These are phyloP conservation scores for Ormyrus pomaceus DNA, from an alignment of 2,888 invertebrate genomes.

Conservation along the genomic window DNA sequence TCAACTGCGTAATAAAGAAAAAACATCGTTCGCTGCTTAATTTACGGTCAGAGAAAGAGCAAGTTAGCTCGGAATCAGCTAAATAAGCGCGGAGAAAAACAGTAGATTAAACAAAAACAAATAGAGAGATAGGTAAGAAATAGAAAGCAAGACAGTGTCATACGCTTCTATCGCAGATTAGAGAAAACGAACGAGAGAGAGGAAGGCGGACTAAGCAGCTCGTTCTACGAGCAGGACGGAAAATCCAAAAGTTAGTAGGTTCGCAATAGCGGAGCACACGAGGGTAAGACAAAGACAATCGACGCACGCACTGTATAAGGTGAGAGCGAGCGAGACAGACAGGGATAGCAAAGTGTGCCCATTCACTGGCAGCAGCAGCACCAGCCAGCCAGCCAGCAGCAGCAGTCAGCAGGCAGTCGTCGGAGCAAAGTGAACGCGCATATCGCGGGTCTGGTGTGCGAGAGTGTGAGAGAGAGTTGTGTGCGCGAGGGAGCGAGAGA, in stretches of 20 bases:
- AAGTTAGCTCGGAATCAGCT: no score
- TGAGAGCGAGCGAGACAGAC: constrained; percentile 21
- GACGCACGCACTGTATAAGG: neutral
- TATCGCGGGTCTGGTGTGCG: neutral
- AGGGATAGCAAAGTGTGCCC: constrained; percentile 44
- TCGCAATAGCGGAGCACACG: neutral
- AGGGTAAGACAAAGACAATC: neutral
- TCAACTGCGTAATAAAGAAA: no score
- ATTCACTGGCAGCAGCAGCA: constrained; percentile 46
- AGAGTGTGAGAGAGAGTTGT: constrained; percentile 20
- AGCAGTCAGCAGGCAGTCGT: constrained; percentile 51
- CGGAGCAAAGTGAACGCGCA: constrained; percentile 11
- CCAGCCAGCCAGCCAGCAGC: constrained; percentile 35
- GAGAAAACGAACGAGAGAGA: constrained; percentile 13
- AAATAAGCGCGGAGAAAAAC: no score
- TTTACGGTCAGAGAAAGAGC: no score
- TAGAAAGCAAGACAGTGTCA: neutral
- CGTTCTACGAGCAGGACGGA: constrained; percentile 12
- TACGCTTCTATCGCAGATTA: neutral
- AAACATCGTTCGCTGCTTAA: no score
- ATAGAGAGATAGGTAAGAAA: no score
- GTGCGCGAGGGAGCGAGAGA: constrained; percentile 26
- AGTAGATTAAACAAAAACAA: no score
- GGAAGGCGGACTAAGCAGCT: constrained; percentile 18
- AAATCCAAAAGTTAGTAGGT: neutral